Base-by-base conservation (phyloP, 37 sponge, comb jelly and placozoan species). In the Crambe crambe region DNA sequence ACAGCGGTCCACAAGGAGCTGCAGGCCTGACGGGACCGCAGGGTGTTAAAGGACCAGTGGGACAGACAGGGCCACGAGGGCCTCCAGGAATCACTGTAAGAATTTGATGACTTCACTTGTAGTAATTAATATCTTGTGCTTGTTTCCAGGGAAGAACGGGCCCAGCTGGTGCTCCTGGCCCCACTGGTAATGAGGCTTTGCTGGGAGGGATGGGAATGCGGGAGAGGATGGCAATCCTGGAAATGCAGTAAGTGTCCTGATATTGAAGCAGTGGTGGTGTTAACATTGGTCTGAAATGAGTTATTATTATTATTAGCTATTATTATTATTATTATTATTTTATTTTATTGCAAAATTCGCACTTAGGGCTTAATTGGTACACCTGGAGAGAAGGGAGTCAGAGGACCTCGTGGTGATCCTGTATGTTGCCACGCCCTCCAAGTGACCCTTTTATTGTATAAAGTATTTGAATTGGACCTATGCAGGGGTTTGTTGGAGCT, bases 41-140 rank as follows among this genome's bases (percentile, higher is more conserved):
- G n/a, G 87, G 87, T 59, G 31, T 51, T 1, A 80, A 81, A 56
- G 87, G 87, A 1, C 74, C 73, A 23, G 62, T 58, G 22, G 87
- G 87, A 58, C 87, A 73, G 29, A 25, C 44, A 75, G 87, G 87
- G 22, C 82, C 87, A 26, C n/a, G 72, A 42, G 87, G 87, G 21
- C 59, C 76, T 4, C 87, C 81, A 70, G 87, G 86, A 15, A 72
- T 77, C 35, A 72, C 67, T 22, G 86, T 85, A 58, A 62, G 72
- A n/a, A n/a, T n/a, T n/a, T n/a, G n/a, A n/a, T n/a, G n/a, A n/a
- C n/a, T n/a, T n/a, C n/a, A 43, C 23, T 37, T 36, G 2, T 10
- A 23, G 43, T 18, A 76, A 47, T 47, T 47, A 47, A 47, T 47
- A n/a, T n/a, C n/a, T n/a, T n/a, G 43, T 1, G 42, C 37, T 60